phyloP scores from a whole-genome alignment of 2,113 vertebrate species.

The Percopsis transmontana region DNA sequence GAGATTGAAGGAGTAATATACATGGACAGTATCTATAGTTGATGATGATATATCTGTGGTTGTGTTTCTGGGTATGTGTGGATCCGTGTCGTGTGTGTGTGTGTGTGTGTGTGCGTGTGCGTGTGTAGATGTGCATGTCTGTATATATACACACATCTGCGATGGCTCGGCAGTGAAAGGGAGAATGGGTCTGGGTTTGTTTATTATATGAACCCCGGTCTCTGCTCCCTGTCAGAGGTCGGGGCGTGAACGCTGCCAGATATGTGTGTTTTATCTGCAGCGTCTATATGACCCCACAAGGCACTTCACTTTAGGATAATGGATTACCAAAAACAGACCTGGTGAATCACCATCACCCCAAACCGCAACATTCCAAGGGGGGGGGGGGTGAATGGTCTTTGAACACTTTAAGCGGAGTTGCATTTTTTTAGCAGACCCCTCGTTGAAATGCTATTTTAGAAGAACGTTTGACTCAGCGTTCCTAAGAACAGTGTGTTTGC shows the following conservation, averaged over 20 bases:
- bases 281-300: constrained; percentile 27
- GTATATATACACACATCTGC: constrained; percentile 13
- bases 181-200: constrained; percentile 33
- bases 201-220: constrained; percentile 23
- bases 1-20: no score
- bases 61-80: neutral
- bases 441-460: no score
- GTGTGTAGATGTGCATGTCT: neutral
- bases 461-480: no score
- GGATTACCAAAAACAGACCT: constrained; percentile 5
- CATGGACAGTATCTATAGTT: no score
- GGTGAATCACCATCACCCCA: neutral
- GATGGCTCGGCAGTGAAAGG: constrained; percentile 29
- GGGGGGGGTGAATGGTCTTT: no score
- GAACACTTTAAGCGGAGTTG: no score
- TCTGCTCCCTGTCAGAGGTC: constrained; percentile 54
- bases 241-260: constrained; percentile 30
- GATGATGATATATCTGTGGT: no score
- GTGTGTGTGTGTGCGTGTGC: neutral
- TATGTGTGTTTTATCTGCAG: constrained; percentile 46
- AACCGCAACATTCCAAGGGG: neutral
- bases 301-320: constrained; percentile 22
- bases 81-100: neutral
- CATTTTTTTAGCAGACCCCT: no score
- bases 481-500: no score